These are phyloP conservation scores for Ciconia maguari DNA, from an alignment of 2,113 vertebrate species.

Conservation along the genomic window DNA sequence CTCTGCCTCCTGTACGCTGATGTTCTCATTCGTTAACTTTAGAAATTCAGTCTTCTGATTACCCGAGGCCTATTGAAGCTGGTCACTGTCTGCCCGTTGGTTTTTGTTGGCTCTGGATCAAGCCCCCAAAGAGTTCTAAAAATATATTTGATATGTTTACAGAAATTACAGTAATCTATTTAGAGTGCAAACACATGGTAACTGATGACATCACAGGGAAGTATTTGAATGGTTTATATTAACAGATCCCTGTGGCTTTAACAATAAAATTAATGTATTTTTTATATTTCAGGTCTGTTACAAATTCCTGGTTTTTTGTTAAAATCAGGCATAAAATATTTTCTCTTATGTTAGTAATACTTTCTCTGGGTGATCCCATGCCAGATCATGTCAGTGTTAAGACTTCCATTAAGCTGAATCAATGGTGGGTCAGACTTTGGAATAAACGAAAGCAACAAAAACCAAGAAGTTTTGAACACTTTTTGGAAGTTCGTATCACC, in stretches of 20 bases:
- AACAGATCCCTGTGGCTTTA: conserved; percentile 1
- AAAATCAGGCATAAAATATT: background rate
- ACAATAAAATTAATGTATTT: conserved; percentile 3
- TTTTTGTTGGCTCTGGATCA: conserved; percentile 24
- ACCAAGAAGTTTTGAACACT: background rate
- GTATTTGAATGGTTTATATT: conserved; percentile 23
- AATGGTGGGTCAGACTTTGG: background rate
- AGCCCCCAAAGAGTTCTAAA: conserved; percentile 33
- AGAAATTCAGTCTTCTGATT: background rate
- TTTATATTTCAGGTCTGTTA: background rate
- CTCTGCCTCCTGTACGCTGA: background rate
- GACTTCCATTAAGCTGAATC: background rate
- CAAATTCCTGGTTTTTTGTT: background rate
- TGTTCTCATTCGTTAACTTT: background rate
- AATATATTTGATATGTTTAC: conserved; percentile 27
- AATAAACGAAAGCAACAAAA: background rate
- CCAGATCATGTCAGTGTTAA: background rate
- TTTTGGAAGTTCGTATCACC: background rate
- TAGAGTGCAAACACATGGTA: conserved; percentile 34
- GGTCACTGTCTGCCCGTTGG: background rate
- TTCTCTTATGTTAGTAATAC: background rate
- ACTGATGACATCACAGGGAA: conserved; percentile 37
- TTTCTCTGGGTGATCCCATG: background rate
- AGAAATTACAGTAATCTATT: conserved; percentile 49
- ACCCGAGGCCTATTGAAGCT: background rate